These are phyloP conservation scores for Kryptolebias marmoratus DNA, from an alignment of 2,113 vertebrate species.

Conservation along the genomic window DNA sequence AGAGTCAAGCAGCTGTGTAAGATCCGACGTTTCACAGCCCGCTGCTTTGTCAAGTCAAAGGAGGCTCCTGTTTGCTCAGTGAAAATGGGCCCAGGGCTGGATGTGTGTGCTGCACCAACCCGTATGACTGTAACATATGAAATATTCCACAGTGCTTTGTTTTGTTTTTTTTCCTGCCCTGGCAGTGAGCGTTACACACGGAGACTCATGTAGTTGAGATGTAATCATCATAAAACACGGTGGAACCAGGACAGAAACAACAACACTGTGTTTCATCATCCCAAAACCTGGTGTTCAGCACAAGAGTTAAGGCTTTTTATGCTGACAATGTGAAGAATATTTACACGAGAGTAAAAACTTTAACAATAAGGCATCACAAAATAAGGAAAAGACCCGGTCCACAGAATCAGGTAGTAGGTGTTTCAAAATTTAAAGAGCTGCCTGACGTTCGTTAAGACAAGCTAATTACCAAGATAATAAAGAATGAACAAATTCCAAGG, in stretches of 20 bases:
- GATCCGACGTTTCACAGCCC: constrained; percentile 62
- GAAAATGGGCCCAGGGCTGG: constrained; percentile 68
- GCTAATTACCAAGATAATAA: too few relatives aligned
- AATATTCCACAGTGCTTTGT: constrained; percentile 42
- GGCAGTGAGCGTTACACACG: constrained; percentile 15
- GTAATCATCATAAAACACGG: constrained; percentile 20
- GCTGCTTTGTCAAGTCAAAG: constrained; percentile 54
- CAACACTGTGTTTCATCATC: background rate
- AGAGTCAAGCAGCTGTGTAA: constrained; percentile 72
- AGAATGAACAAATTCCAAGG: too few relatives aligned
- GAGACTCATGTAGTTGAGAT: constrained; percentile 27
- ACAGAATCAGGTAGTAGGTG: too few relatives aligned
- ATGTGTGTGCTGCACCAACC: constrained; percentile 64
- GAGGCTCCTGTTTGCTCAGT: constrained; percentile 63
- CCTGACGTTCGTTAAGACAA: too few relatives aligned
- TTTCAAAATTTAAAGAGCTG: too few relatives aligned
- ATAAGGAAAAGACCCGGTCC: too few relatives aligned
- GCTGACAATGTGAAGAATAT: background rate
- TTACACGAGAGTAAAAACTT: background rate
- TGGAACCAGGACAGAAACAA: constrained; percentile 11
- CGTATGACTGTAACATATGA: constrained; percentile 70
- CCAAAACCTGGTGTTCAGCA: background rate
- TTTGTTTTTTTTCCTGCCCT: constrained; percentile 29
- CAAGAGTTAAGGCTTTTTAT: constrained; percentile 6
- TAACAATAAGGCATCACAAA: background rate